These are phyloP conservation scores for Osmerus mordax DNA, from an alignment of 2,113 vertebrate species.

Conservation along the genomic window DNA sequence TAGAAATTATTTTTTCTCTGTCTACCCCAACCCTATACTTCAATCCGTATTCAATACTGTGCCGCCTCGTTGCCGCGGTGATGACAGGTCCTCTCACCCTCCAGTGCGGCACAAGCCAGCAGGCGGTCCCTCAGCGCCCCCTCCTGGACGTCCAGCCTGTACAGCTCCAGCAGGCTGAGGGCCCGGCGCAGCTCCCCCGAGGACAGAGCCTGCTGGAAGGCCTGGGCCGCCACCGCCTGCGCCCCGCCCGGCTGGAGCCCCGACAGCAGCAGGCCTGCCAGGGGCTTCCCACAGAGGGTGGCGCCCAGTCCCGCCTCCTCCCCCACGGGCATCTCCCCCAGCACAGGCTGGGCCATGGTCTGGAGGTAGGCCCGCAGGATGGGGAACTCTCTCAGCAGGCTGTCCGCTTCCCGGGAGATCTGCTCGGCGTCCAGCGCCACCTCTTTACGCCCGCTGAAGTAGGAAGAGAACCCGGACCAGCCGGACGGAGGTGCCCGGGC, in stretches of 20 bases:
- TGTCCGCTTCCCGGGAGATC: slow-evolving; percentile 81
- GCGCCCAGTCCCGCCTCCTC: slow-evolving; percentile 68
- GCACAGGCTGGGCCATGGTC: slow-evolving; percentile 78
- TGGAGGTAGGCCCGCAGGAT: slow-evolving; percentile 76
- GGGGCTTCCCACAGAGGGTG: slow-evolving; percentile 75
- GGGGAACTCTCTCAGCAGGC: slow-evolving; percentile 81
- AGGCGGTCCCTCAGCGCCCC: slow-evolving; percentile 77
- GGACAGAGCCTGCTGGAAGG: slow-evolving; percentile 81
- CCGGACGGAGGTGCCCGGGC: slow-evolving; percentile 53
- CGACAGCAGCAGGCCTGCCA: slow-evolving; percentile 76
- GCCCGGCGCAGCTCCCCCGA: slow-evolving; percentile 77
- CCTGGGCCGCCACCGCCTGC: slow-evolving; percentile 73
- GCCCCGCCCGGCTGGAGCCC: slow-evolving; percentile 57
- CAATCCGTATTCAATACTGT: too few species aligned
- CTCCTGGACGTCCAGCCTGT: slow-evolving; percentile 73
- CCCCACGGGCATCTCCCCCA: slow-evolving; percentile 33
- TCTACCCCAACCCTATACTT: too few species aligned
- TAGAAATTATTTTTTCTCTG: too few species aligned
- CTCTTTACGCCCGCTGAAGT: slow-evolving; percentile 84
- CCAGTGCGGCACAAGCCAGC: slow-evolving; percentile 81
- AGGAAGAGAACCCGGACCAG: slow-evolving; percentile 80
- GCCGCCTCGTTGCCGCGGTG: not conserved
- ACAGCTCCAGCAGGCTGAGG: slow-evolving; percentile 80
- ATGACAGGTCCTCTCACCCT: slow-evolving; percentile 69
- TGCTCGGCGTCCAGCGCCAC: slow-evolving; percentile 79